Evolutionary conservation across 2,888 invertebrate genomes (phyloP), one percentile per base, ranked within the genome.

Genomic region (Phrixothrix hirtus): DNA sequence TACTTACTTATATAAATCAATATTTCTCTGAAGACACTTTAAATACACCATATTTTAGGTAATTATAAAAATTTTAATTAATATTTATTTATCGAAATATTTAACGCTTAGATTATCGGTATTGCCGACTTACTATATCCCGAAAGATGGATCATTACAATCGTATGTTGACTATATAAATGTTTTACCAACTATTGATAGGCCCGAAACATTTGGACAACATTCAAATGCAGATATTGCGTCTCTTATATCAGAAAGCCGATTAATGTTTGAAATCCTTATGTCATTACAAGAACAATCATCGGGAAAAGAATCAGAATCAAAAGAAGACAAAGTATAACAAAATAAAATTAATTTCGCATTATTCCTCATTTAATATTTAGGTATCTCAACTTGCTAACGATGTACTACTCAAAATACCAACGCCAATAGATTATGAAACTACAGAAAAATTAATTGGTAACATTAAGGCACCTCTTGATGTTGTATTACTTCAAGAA

Each of bases 161-260:
- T 87, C 88, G 2, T 93, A 93, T 76, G 81, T 84, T 37, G 92
- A 92, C 74, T 89, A 88, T 73, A 83, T 93, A 58, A 84, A 85
- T 59, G 79, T 89, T 69, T 76, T 92, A 64, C 94, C 94, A 1
- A 83, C 77, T 37, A 77, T 83, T 44, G 94, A 95, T 73, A 85
- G 86, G 59, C 92, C 94, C 0, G 92, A 93, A 78, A 89, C 88
- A 0, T 89, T 94, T 64, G 94, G 94, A 0, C 93, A 94, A 69
- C 93, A 94, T 75, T 84, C 89, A 1, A 93, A 94, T 63, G 93
- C 93, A 0, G 94, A 94, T 71, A 92, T 95, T 58, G 85, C 90
- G 2, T 91, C 90, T 0, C 82, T 90, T 32, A 92, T 93, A 30
- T 86, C 86, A 68, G 92, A 93, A 68, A 86, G 90, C 0, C 75